Base-by-base conservation (phyloP, 2,797 vertebrate species). In the Pseudochaenichthys georgianus region DNA sequence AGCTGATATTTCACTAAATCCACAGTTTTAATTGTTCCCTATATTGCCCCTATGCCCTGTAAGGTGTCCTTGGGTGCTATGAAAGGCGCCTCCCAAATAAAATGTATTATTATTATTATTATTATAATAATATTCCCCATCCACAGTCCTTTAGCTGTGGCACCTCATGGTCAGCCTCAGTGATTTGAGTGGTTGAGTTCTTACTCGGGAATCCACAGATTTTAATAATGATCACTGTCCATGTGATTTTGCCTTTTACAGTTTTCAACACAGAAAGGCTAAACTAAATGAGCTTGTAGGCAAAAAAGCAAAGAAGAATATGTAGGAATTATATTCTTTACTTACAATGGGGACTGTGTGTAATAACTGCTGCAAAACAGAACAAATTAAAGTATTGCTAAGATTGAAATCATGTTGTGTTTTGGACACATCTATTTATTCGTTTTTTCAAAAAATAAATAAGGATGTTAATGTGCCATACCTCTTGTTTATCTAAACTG, bases 101-200 rank as follows among this genome's bases (percentile, higher is more conserved):
- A 28, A 28, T 28, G 28, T 28, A 28, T 28, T 28, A 28, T 28
- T 28, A 28, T 23, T 23, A 23, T 23, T 23, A 23, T 23, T 23
- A 28, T 28, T 28, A 28, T 28, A 5, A 28, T 28, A 5, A 28
- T 17, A 73, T 61, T 34, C 41, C 67, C 21, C 10, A 34, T 50
- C 48, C 45, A 6, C 43, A 54, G 64, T 55, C n/a, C 34, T 58
- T 52, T 11, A 59, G 64, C 64, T 48, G 55, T 10, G 59, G 21
- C 52, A 64, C 63, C 64, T 72, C 54, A 73, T 55, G 52, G 21
- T 61, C 15, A 17, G 31, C 13, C 17, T 62, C 41, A 3, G 13
- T 34, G 16, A 23, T 71, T 7, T 68, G 9, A 41, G 41, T 19
- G 19, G 31, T n/a, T 19, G 12, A 42, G 34, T 31, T 64, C 15